Conservation (phyloP, 1,140 invertebrate species). For the Eriosoma lanigerum region DNA sequence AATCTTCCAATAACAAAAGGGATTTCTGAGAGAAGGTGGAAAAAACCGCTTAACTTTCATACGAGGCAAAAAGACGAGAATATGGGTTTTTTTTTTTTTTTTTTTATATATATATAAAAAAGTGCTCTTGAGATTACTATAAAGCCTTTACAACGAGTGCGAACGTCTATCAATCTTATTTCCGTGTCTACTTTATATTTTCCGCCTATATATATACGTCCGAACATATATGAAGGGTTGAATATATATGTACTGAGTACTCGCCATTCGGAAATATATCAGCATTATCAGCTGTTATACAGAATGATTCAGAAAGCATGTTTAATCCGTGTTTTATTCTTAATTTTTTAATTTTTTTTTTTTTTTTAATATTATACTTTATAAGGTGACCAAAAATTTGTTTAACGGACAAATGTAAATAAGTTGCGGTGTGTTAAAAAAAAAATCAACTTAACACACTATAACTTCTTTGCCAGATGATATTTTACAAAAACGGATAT, state of each 20-base stretch:
- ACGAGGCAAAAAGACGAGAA: not conserved
- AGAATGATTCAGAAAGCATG: not conserved
- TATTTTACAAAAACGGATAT: too few relatives aligned
- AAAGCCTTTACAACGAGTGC: not conserved
- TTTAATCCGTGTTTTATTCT: too few relatives aligned
- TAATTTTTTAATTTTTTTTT: too few relatives aligned
- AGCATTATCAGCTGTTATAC: not conserved
- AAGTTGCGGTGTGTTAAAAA: too few relatives aligned
- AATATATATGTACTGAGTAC: not conserved
- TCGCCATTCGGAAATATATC: not conserved
- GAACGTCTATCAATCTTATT: constrained; percentile 30
- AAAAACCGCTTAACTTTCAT: not conserved
- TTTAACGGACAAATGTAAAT: too few relatives aligned
- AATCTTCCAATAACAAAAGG: too few relatives aligned
- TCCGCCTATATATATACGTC: not conserved
- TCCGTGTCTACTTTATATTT: not conserved
- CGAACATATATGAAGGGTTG: too few relatives aligned
- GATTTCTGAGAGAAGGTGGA: not conserved
- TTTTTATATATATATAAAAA: not conserved
- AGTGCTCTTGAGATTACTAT: not conserved
- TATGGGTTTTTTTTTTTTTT: not conserved
- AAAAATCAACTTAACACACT: too few relatives aligned
- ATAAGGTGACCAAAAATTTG: too few relatives aligned
- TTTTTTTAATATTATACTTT: too few relatives aligned
- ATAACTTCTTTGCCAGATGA: too few relatives aligned